Evolutionary conservation across 1,140 invertebrate species (phyloP), one percentile per base, ranked within the genome.

Genomic region (Tetragonula clypearis): DNA sequence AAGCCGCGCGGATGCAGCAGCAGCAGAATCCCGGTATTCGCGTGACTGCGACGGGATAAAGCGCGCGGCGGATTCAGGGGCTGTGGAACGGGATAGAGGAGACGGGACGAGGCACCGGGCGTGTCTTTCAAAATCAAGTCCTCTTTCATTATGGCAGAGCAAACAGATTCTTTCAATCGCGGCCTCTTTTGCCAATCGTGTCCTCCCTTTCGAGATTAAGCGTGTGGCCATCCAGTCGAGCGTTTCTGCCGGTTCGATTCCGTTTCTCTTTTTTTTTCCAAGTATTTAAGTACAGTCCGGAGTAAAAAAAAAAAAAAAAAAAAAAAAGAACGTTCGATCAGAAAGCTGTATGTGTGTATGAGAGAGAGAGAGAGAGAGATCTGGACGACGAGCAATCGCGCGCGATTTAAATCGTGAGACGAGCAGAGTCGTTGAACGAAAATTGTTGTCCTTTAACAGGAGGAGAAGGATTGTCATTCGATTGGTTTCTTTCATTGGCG

Each of bases 121-220:
- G 81, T 86, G 85, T 86, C 85, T 84, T 79, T 84, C 69, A 23
- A 79, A 86, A 86, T 55, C 60, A 79, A 78, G 74, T 77, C 81
- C 82, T 79, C 68, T 79, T 84, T 86, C 84, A 84, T 84, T 84
- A 86, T 84, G 75, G 49, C 75, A 84, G 75, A 66, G 81, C 85
- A 86, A 86, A 86, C 85, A 86, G 79, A 84, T 86, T 86, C 81
- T 86, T 73, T 84, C 73, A 68, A 86, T 86, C 82, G 81, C 60
- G 82, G 68, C 66, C 82, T 78, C 68, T 86, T 77, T 74, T 49
- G 41, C 80, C 80, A 73, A 83, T 83, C 85, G n/a, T 86, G n/a
- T 86, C 23, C 81, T 86, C 80, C 85, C 85, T 86, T 86, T 86
- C 6, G 81, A 83, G 81, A 77, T 78, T 83, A 86, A 86, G 83